phyloP scores from a whole-genome alignment of 2,797 vertebrate genomes.

The Echiichthys vipera region DNA sequence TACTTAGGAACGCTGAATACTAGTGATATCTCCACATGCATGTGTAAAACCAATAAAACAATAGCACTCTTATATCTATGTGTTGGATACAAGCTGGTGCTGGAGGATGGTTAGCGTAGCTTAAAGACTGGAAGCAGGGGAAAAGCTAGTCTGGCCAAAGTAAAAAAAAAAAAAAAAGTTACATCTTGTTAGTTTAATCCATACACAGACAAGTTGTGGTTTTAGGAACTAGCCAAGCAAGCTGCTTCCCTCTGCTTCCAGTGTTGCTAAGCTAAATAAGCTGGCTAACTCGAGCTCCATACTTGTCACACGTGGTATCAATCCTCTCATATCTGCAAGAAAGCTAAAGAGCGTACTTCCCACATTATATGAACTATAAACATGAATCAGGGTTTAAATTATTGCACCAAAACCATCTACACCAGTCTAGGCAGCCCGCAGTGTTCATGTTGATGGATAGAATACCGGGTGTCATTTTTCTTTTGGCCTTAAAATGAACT shows the following conservation, averaged over 20 bases:
- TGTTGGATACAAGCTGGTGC: not conserved
- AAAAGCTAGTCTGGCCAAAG: not conserved
- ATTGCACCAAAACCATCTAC: not conserved
- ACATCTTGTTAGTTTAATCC: not conserved
- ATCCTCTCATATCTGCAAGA: not conserved
- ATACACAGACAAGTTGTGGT: not conserved
- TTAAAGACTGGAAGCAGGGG: not conserved
- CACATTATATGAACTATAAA: not conserved
- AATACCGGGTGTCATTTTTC: not conserved
- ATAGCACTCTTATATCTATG: not conserved
- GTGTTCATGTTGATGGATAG: slow-evolving; percentile 6
- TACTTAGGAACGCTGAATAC: not conserved
- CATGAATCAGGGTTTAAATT: not conserved
- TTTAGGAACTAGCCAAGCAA: not conserved
- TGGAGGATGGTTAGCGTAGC: not conserved
- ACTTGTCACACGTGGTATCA: not conserved
- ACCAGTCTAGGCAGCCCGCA: not conserved
- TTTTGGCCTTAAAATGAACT: slow-evolving; percentile 35
- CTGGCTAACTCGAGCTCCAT: not conserved
- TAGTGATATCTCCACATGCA: not conserved
- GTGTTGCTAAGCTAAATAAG: not conserved
- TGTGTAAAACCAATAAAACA: not conserved
- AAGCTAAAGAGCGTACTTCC: not conserved
- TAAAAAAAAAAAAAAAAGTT: not conserved
- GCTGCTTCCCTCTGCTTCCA: not conserved